A percentile compares a stretch with the other conserved stretches of the same genome.
Conservation (phyloP, 2,888 invertebrate species). For the Rhaphigaster nebulosa region DNA sequence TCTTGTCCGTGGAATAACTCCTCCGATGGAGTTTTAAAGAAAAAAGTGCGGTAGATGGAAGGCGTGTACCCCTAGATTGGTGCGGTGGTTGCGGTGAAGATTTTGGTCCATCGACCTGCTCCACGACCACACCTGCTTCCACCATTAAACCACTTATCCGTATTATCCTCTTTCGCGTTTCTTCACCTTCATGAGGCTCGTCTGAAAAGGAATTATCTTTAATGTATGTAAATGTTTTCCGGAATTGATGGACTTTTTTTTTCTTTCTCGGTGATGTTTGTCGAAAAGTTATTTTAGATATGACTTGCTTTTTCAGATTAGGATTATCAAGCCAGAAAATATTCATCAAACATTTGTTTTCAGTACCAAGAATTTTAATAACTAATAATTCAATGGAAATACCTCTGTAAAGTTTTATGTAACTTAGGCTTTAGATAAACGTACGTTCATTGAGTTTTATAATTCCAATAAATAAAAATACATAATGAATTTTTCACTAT, state of each 20-base stretch:
- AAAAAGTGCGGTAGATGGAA: neutral
- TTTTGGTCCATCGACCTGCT: slow-evolving; percentile 45
- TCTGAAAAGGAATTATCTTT: slow-evolving; percentile 14
- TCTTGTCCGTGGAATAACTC: neutral
- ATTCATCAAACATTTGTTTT: neutral
- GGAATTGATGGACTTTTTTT: slow-evolving; percentile 1
- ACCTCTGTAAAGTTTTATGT: too few relatives aligned
- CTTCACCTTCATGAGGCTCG: neutral
- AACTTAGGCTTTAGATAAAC: too few relatives aligned
- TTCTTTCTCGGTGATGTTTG: neutral
- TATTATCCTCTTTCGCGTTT: slow-evolving; percentile 28
- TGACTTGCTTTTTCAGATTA: neutral
- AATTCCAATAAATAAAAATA: too few relatives aligned
- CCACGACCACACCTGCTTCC: neutral
- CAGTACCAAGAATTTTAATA: too few relatives aligned
- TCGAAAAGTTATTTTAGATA: neutral
- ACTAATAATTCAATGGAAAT: too few relatives aligned
- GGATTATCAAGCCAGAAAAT: neutral
- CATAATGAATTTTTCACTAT: too few relatives aligned
- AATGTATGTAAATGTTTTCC: slow-evolving; percentile 16
- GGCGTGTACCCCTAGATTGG: neutral
- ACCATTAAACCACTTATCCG: slow-evolving; percentile 56
- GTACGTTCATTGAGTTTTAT: too few relatives aligned
- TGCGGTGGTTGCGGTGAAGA: slow-evolving; percentile 21
- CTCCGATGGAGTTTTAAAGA: neutral